phyloP scores from a whole-genome alignment of 2,888 invertebrate genomes.

The Drosophila diplacantha region DNA sequence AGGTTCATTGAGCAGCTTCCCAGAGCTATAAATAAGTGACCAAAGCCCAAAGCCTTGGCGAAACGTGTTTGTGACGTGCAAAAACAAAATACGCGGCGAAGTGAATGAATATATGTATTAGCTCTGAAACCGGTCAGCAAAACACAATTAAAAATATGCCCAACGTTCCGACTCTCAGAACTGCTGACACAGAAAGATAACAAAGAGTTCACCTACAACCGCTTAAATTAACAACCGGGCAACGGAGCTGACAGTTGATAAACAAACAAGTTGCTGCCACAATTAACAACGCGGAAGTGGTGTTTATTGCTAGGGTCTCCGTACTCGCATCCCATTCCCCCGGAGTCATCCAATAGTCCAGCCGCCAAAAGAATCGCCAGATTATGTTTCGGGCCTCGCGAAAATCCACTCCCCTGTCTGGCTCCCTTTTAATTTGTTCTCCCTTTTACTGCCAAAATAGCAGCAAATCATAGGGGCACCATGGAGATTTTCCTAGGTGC shows the following conservation, averaged over 20 bases:
- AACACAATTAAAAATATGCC: conserved; percentile 37
- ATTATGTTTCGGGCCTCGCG: conserved; percentile 22
- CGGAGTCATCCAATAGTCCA: conserved; percentile 38
- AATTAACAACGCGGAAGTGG: conserved; percentile 50
- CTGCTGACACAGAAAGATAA: conserved; percentile 65
- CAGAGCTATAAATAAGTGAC: conserved; percentile 59
- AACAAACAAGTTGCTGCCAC: conserved; percentile 58
- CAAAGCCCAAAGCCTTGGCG: conserved; percentile 38
- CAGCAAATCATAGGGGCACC: conserved; percentile 46
- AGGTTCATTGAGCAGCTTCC: conserved; percentile 68
- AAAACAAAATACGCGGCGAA: conserved; percentile 30
- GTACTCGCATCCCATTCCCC: conserved; percentile 13
- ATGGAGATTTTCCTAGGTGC: conserved; percentile 8
- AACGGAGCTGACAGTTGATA: conserved; percentile 41
- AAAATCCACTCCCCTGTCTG: conserved; percentile 49
- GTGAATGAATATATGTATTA: conserved; percentile 28
- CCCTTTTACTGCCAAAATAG: conserved; percentile 47
- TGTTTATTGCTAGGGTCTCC: conserved; percentile 48
- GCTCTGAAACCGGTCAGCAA: conserved; percentile 38
- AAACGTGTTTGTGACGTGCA: conserved; percentile 49
- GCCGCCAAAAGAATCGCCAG: conserved; percentile 44
- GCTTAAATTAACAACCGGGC: conserved; percentile 44
- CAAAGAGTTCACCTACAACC: conserved; percentile 44
- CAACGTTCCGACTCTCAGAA: conserved; percentile 30
- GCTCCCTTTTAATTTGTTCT: conserved; percentile 39